Conservation (phyloP, 2,797 vertebrate species). For the Clarias platycephalus region DNA sequence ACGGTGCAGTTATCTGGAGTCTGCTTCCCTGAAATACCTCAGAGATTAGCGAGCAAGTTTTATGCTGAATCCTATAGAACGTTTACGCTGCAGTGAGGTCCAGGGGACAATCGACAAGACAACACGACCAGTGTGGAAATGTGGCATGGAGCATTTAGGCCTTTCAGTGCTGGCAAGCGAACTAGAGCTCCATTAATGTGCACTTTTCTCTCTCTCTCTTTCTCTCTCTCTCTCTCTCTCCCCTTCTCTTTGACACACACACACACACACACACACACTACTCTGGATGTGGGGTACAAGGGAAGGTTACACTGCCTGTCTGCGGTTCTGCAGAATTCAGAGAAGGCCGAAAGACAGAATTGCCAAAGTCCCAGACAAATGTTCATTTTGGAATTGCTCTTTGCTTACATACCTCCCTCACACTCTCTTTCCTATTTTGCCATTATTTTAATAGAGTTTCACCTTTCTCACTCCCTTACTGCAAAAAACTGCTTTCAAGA, state of each 20-base stretch:
- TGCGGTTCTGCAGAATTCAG: constrained; percentile 60
- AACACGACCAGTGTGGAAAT: constrained; percentile 16
- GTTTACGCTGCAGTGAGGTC: constrained; percentile 31
- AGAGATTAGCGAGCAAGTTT: constrained; percentile 30
- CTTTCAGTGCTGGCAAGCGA: constrained; percentile 13
- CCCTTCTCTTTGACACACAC: constrained; percentile 13
- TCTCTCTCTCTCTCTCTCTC: constrained; percentile 28
- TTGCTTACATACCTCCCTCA: constrained; percentile 63
- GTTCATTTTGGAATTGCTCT: constrained; percentile 62
- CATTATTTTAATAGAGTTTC: constrained; percentile 50
- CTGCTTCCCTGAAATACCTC: constrained; percentile 20
- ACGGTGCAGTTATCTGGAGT: constrained; percentile 10
- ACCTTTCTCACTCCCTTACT: constrained; percentile 38
- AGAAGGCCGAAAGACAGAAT: constrained; percentile 45
- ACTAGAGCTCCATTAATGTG: constrained; percentile 29
- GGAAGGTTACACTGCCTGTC: constrained; percentile 56
- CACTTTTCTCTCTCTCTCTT: constrained; percentile 30
- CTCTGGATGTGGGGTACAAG: constrained; percentile 46
- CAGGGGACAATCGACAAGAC: neutral
- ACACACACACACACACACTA: neutral
- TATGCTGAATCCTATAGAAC: constrained; percentile 32
- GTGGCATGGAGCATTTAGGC: constrained; percentile 22
- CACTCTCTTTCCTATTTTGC: constrained; percentile 53
- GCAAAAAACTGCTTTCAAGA: constrained; percentile 7
- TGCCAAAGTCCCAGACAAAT: constrained; percentile 61